Percentiles rank a stretch among this genome's conserved stretches.
phyloP scores from a whole-genome alignment of 2,888 invertebrate genomes.

The Thalpophila matura region DNA sequence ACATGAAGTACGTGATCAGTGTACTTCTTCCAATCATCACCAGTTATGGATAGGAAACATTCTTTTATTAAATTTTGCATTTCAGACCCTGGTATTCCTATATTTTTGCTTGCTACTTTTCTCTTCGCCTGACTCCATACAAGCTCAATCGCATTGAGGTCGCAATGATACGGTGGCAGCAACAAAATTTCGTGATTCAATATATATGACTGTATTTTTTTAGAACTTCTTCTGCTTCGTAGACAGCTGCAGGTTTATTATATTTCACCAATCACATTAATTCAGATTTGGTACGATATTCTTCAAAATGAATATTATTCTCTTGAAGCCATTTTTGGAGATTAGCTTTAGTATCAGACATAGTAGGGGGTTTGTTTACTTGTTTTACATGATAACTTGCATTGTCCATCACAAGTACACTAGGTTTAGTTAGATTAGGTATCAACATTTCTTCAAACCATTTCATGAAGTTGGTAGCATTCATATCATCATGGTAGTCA shows the following conservation, averaged over 20 bases:
- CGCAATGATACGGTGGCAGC: no score
- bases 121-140: no score
- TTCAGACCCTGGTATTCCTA: no score
- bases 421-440: conserved; percentile 35
- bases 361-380: conserved; percentile 30
- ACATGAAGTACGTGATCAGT: background rate
- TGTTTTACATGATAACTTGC: conserved; percentile 33
- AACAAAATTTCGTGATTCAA: no score
- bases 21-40: conserved; percentile 7
- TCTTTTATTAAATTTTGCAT: no score
- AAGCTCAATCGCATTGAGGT: no score
- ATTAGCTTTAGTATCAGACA: conserved; percentile 18
- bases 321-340: conserved; percentile 29
- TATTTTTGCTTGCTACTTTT: no score
- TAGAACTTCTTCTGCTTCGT: no score
- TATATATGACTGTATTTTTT: no score
- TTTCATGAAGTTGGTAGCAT: conserved; percentile 46
- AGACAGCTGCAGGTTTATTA: no score
- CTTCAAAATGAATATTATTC: conserved; percentile 33
- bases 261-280: no score
- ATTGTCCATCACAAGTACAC: conserved; percentile 25
- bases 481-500: conserved; percentile 52
- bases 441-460: conserved; percentile 35
- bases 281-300: no score
- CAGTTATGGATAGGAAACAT: background rate